Evolutionary conservation across 2,797 vertebrate genomes (phyloP).

Genomic region (Hoplostethus mediterraneus): DNA sequence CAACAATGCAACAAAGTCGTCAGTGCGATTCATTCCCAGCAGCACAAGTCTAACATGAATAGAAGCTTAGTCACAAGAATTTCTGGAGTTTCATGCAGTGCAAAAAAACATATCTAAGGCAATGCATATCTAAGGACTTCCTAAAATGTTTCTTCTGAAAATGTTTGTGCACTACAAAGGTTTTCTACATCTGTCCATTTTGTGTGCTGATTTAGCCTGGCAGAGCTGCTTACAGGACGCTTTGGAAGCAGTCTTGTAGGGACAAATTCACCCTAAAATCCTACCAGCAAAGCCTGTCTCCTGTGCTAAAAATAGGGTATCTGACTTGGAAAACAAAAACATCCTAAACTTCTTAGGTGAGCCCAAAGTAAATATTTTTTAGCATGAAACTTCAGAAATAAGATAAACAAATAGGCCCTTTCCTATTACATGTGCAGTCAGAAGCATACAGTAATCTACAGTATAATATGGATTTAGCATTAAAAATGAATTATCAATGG

Average conservation of each 20-base stretch:
- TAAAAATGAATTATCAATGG: background rate
- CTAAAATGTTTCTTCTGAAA: constrained; percentile 30
- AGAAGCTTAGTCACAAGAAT: constrained; percentile 61
- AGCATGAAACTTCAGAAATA: constrained; percentile 10
- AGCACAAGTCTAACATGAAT: constrained; percentile 53
- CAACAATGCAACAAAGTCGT: constrained; percentile 42
- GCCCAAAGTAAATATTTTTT: constrained; percentile 13
- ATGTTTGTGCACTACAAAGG: constrained; percentile 35
- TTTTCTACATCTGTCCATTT: constrained; percentile 36
- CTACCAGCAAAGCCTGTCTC: constrained; percentile 42
- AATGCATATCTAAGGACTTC: constrained; percentile 30
- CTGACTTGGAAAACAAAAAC: constrained; percentile 32
- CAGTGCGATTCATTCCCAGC: constrained; percentile 55
- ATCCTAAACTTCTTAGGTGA: constrained; percentile 24
- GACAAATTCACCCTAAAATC: constrained; percentile 53
- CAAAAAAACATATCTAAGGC: constrained; percentile 59
- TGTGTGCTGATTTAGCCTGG: constrained; percentile 50
- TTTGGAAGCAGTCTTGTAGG: constrained; percentile 43
- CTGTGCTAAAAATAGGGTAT: constrained; percentile 54
- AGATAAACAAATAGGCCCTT: background rate
- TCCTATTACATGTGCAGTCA: background rate
- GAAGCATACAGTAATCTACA: background rate
- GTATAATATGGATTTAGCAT: background rate
- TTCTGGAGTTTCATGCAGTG: constrained; percentile 35
- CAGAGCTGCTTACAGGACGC: constrained; percentile 45